These are phyloP conservation scores for Parapristionchus giblindavisi DNA, from an alignment of 2,888 invertebrate species.

Conservation along the genomic window DNA sequence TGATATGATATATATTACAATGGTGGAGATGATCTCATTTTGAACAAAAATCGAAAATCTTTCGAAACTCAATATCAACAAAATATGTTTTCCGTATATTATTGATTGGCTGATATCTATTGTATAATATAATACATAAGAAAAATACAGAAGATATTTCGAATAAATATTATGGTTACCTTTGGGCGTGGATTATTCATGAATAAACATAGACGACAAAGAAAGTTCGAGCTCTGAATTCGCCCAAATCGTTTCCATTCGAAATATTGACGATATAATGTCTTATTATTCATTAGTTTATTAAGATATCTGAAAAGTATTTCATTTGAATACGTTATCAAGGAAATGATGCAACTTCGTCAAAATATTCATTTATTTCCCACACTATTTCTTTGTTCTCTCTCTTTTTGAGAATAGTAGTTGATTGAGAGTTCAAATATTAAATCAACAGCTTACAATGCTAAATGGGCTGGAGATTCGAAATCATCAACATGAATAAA, in stretches of 20 bases:
- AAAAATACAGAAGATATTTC: neutral
- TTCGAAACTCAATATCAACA: no score
- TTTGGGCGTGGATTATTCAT: slow-evolving; percentile 38
- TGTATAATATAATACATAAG: neutral
- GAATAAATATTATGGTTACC: no score
- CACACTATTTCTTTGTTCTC: no score
- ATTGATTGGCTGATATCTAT: no score
- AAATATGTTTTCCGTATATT: no score
- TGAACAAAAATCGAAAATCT: neutral
- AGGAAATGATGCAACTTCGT: neutral
- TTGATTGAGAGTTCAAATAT: neutral
- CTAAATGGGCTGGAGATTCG: slow-evolving; percentile 40
- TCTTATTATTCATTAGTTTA: slow-evolving; percentile 39
- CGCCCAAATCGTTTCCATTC: slow-evolving; percentile 42
- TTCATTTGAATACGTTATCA: neutral
- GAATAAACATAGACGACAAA: slow-evolving; percentile 42
- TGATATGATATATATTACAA: neutral
- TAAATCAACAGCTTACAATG: slow-evolving; percentile 38
- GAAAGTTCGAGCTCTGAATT: slow-evolving; percentile 39
- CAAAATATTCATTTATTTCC: no score
- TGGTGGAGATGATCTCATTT: neutral
- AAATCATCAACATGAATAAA: slow-evolving; percentile 56
- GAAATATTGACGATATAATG: slow-evolving; percentile 45
- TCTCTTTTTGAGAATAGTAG: no score
- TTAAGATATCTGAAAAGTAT: slow-evolving; percentile 42